Conservation (phyloP, 2,888 invertebrate genomes). For the Oscheius onirici region DNA sequence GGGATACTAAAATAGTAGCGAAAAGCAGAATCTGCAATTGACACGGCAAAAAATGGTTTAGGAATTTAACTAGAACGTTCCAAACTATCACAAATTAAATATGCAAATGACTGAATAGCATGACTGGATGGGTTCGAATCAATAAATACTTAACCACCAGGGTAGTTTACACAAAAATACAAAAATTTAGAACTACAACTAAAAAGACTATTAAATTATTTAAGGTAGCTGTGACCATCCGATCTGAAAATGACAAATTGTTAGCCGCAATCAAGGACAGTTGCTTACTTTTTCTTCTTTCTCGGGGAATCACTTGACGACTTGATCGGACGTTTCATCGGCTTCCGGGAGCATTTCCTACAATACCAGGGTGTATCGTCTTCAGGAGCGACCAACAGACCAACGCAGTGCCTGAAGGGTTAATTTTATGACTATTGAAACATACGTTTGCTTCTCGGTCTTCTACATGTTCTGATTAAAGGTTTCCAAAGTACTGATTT, state of each 20-base stretch:
- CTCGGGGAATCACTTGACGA: constrained; percentile 5
- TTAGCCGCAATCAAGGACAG: background rate
- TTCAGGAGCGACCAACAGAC: constrained; percentile 58
- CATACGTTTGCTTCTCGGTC: too few species aligned
- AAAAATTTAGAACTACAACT: background rate
- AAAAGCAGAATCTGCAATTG: too few species aligned
- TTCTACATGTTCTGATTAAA: too few species aligned
- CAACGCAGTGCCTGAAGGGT: constrained; percentile 65
- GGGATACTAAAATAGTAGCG: too few species aligned
- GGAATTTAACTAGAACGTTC: too few species aligned
- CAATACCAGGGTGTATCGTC: constrained; percentile 64
- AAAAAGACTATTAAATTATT: constrained; percentile 2
- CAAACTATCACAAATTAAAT: too few species aligned
- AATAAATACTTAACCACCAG: too few species aligned
- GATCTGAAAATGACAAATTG: constrained; percentile 8
- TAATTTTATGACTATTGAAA: background rate
- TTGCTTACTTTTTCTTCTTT: constrained; percentile 25
- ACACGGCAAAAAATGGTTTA: too few species aligned
- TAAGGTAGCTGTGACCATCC: constrained; percentile 16
- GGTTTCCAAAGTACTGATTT: too few species aligned
- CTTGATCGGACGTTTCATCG: constrained; percentile 2
- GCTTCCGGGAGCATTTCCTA: constrained; percentile 42
- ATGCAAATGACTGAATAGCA: too few species aligned
- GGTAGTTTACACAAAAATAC: background rate
- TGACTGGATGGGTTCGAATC: too few species aligned